Evolutionary conservation across 1,140 invertebrate species (phyloP).

Genomic region (Drosophila setifemur): DNA sequence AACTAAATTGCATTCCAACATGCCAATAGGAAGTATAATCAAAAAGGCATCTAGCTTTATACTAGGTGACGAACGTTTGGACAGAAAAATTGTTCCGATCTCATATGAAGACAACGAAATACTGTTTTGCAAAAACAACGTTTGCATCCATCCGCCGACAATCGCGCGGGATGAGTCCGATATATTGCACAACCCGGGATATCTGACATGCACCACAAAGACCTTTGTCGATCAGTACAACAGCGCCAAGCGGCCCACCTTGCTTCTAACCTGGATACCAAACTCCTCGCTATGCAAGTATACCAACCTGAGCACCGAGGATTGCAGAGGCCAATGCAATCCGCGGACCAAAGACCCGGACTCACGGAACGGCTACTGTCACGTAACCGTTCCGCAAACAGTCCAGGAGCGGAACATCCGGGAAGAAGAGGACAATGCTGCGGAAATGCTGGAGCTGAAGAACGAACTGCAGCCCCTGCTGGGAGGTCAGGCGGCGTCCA

Average conservation of each 20-base stretch:
- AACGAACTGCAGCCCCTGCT: slow-evolving; percentile 74
- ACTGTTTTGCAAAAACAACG: slow-evolving; percentile 95
- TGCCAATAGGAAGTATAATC: slow-evolving; percentile 90
- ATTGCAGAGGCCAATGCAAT: slow-evolving; percentile 18
- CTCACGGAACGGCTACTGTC: slow-evolving; percentile 33
- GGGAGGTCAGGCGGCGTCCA: slow-evolving; percentile 83
- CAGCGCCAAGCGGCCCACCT: slow-evolving; percentile 88
- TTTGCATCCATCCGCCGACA: slow-evolving; percentile 96
- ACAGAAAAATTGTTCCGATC: slow-evolving; percentile 85
- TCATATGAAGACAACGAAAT: slow-evolving; percentile 92
- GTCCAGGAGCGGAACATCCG: slow-evolving; percentile 34
- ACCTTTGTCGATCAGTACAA: slow-evolving; percentile 88
- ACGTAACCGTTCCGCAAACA: slow-evolving; percentile 50
- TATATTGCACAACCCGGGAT: slow-evolving; percentile 94
- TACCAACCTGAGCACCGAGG: slow-evolving; percentile 84
- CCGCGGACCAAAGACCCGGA: slow-evolving; percentile 9
- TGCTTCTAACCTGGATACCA: slow-evolving; percentile 96
- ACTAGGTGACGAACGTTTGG: slow-evolving; percentile 86
- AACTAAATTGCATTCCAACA: slow-evolving; percentile 71
- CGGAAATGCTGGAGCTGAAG: slow-evolving; percentile 74
- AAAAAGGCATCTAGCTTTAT: slow-evolving; percentile 90
- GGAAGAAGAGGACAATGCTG: slow-evolving; percentile 55
- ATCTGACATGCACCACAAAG: slow-evolving; percentile 92
- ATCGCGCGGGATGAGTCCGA: slow-evolving; percentile 90
- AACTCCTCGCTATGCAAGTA: slow-evolving; percentile 94